Conservation (phyloP, 2,888 invertebrate genomes). For the Fabriciana adippe region DNA sequence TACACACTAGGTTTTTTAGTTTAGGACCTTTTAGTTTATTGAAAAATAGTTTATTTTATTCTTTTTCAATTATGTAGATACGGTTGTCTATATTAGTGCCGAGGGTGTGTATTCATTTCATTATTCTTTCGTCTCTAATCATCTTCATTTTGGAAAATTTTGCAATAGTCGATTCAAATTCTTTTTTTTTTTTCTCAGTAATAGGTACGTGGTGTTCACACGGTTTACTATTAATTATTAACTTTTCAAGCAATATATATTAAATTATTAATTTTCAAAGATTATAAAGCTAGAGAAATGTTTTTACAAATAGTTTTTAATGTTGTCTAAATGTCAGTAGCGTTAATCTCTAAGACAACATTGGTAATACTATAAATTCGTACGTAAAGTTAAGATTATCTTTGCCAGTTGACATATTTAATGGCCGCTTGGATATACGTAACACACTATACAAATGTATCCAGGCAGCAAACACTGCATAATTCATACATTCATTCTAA, state of each 20-base stretch:
- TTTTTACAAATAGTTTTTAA: too few species aligned
- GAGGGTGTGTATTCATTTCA: slow-evolving; percentile 31
- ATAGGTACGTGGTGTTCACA: too few species aligned
- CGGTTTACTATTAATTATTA: too few species aligned
- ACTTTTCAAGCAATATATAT: too few species aligned
- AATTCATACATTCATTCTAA: slow-evolving; percentile 21
- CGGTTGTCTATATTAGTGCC: slow-evolving; percentile 15
- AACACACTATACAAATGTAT: slow-evolving; percentile 10
- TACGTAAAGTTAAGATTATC: slow-evolving; percentile 9
- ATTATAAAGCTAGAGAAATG: too few species aligned
- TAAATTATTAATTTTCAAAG: too few species aligned
- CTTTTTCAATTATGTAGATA: slow-evolving; percentile 18
- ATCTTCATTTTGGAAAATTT: neutral
- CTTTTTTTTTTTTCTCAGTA: neutral
- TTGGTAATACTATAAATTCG: neutral
- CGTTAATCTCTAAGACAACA: neutral
- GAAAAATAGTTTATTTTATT: neutral
- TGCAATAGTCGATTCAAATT: neutral
- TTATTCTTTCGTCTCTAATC: neutral
- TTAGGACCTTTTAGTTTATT: neutral
- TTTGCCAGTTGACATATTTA: slow-evolving; percentile 4
- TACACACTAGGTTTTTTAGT: slow-evolving; percentile 29
- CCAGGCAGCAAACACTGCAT: slow-evolving; percentile 7
- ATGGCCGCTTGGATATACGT: neutral
- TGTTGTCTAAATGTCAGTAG: neutral